These are phyloP conservation scores for Miichthys miiuy DNA, from an alignment of 2,797 vertebrate genomes.

Conservation along the genomic window DNA sequence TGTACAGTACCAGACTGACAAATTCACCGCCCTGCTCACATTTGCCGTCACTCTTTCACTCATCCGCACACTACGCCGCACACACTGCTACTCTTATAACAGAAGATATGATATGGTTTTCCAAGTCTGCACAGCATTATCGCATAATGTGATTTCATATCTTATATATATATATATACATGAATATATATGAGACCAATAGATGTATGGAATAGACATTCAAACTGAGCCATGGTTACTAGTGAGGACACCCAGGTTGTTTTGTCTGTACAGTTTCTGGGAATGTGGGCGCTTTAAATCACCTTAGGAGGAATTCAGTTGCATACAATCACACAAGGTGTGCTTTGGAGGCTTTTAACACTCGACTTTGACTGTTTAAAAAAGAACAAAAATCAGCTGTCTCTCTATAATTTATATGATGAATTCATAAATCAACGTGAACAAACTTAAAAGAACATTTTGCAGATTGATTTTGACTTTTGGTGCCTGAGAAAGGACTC, in stretches of 20 bases:
- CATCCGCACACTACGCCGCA: no score
- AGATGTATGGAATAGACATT: background rate
- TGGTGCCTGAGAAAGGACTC: background rate
- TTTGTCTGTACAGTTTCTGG: background rate
- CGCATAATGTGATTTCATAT: conserved; percentile 7
- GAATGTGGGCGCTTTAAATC: background rate
- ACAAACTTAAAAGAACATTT: background rate
- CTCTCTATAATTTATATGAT: no score
- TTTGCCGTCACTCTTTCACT: no score
- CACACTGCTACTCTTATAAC: no score
- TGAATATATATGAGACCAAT: background rate
- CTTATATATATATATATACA: background rate
- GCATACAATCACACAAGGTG: no score
- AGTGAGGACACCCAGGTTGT: background rate
- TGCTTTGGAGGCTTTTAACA: no score
- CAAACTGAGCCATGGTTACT: background rate
- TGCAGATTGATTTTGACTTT: background rate
- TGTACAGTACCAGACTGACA: no score
- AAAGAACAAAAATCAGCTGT: no score
- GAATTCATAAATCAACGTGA: background rate
- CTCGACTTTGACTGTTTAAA: no score
- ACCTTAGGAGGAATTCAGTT: background rate
- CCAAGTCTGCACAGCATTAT: background rate
- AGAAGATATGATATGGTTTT: background rate
- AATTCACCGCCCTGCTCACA: no score